These are phyloP conservation scores for Acrobeloides nanus DNA, from an alignment of 2,888 invertebrate species.

Conservation along the genomic window DNA sequence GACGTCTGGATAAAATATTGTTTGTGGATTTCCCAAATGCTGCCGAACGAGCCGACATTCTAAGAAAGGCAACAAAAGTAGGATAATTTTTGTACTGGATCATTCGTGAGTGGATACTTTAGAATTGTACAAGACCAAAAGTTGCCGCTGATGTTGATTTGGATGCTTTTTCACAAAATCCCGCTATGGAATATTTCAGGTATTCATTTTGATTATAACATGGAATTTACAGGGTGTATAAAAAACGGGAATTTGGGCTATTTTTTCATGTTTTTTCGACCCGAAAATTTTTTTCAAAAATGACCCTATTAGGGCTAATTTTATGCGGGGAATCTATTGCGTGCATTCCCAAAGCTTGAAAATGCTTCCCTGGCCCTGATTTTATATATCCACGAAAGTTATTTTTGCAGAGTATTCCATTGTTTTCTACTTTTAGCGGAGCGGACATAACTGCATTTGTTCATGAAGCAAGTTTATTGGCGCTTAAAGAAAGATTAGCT, in stretches of 20 bases:
- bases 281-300: too few relatives aligned
- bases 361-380: too few relatives aligned
- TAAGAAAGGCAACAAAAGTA: conserved; percentile 58
- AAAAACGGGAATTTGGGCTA: too few relatives aligned
- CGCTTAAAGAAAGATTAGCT: conserved; percentile 69
- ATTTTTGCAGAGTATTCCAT: background rate
- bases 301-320: too few relatives aligned
- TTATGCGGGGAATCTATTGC: too few relatives aligned
- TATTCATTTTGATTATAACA: conserved; percentile 24
- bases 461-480: conserved; percentile 73
- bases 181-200: conserved; percentile 71
- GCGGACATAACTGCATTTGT: conserved; percentile 86
- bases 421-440: conserved; percentile 60
- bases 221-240: too few relatives aligned
- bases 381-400: conserved; percentile 1
- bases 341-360: too few relatives aligned
- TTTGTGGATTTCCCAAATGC: conserved; percentile 79
- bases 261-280: too few relatives aligned
- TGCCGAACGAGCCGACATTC: conserved; percentile 75
- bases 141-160: conserved; percentile 72
- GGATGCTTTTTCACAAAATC: conserved; percentile 64
- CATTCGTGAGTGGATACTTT: conserved; percentile 29
- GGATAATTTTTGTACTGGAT: background rate
- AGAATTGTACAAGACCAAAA: conserved; percentile 73
- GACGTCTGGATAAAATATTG: conserved; percentile 79